These are phyloP conservation scores for Montifringilla adamsi DNA, from an alignment of 2,113 vertebrate genomes.

Conservation along the genomic window DNA sequence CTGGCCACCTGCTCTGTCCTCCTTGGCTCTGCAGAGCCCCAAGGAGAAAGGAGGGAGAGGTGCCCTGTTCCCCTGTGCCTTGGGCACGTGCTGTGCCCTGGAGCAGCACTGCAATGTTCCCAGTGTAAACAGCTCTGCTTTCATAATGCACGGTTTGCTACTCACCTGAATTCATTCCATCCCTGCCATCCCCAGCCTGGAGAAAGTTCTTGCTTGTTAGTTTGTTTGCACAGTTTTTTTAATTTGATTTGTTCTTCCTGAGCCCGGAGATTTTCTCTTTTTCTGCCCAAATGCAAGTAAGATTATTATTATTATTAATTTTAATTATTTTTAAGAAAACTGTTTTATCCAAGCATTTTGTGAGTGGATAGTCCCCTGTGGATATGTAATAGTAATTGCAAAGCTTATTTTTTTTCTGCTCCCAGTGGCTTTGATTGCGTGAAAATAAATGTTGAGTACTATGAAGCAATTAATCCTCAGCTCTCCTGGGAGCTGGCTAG, in stretches of 20 bases:
- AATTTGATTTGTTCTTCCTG: not conserved
- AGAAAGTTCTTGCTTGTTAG: not conserved
- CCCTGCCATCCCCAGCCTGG: not conserved
- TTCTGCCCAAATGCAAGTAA: not conserved
- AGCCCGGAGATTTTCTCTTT: not conserved
- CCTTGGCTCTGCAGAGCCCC: not conserved
- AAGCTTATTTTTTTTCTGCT: conserved; percentile 10
- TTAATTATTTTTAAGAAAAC: not conserved
- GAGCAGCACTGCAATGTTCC: not conserved
- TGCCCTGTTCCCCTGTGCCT: not conserved
- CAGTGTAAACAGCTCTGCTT: not conserved
- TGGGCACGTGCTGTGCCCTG: not conserved
- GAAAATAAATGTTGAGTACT: conserved; percentile 42
- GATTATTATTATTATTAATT: not conserved
- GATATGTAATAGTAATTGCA: not conserved
- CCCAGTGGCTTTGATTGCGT: not conserved
- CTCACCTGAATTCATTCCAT: not conserved
- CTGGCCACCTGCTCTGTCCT: not conserved
- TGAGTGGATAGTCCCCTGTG: not conserved
- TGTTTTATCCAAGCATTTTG: not conserved
- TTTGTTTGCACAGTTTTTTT: not conserved
- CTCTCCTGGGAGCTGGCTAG: not conserved
- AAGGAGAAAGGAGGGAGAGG: not conserved
- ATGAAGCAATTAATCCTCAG: conserved; percentile 40
- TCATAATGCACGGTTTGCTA: not conserved